Evolutionary conservation across 2,797 vertebrate species (phyloP), one percentile per base, ranked within the genome.

Genomic region (Sandelia bainsii): DNA sequence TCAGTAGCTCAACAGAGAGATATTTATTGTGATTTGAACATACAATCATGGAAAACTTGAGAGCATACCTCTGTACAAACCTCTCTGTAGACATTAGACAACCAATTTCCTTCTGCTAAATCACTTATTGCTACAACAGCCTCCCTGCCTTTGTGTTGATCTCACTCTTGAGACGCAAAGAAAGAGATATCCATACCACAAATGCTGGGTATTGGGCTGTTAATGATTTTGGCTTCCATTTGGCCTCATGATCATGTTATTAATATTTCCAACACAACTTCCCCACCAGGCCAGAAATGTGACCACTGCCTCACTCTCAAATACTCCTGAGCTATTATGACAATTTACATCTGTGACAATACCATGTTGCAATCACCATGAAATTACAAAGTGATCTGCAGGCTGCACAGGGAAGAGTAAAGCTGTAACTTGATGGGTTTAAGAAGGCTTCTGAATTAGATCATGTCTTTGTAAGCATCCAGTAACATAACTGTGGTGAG

Each of bases 1-100:
- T 87, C 80, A 56, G 85, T 65, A 66, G 66, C 85, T 85, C 69
- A 66, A 68, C 79, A 57, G 69, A 79, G 71, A 79, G 63, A 80
- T 87, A 84, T 92, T 91, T 92, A 87, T 81, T 91, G 89, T 84
- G 89, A 91, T 91, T 83, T 88, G 86, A 92, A 91, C 87, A 88
- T 89, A 84, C 82, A 91, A 92, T 92, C 89, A 87, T 92, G 91
- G 90, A 93, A 94, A 91, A 84, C 87, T 85, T 88, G 85, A 23
- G 48, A 85, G 83, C 88, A 86, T 93, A 89, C 84, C 85, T 90
- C 87, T 90, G 86, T 75, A 81, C 84, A 85, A 92, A 86, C 79
- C 87, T 81, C 85, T 83, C 84, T 86, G 87, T 70, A 89, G 90
- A 93, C 90, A 81, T 88, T 62, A 87, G 85, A 92, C 89, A 88